Base-by-base conservation (phyloP, 2,113 vertebrate genomes). In the Sinocyclocheilus anshuiensis region DNA sequence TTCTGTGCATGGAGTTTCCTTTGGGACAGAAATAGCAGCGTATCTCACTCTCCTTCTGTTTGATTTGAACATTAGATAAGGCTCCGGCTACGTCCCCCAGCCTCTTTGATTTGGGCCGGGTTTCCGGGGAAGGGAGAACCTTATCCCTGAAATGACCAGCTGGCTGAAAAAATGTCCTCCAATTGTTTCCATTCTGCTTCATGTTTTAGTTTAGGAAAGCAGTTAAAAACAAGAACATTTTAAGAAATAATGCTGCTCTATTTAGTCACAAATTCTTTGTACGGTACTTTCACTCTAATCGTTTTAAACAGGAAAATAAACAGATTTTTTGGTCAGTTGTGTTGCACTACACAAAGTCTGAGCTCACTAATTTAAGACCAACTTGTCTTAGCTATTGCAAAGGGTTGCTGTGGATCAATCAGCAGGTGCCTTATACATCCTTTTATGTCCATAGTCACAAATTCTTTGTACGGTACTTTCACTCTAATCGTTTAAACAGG, bases 1-100 rank as follows among this genome's bases (percentile, higher is more conserved):
- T 87, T 89, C 77, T 90, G 55, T 86, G 89, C 90, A 84, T 82
- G 86, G 80, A 90, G 84, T 92, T 92, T 90, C 87, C 90, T 93
- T 72, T 83, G 33, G 26, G 88, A 87, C 89, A 76, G 81, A 93
- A 90, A 90, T 92, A 91, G 88, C 82, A 48, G 39, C 71, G 7
- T 36, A 81, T 87, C 69, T 71, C 69, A 77, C 83, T 24, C 84
- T 85, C 71, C 57, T 84, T 63, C 86, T 83, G 83, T 91, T 90
- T 90, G 88, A 90, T 89, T 87, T 77, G 86, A 84, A 89, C 86
- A 83, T 88, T 78, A 91, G 92, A 93, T 91, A 88, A 61, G 83
- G 69, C 45, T 78, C 42, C n/a, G 74, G 53, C 83, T 85, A 16
- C 20, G 45, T 50, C 39, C 65, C 42, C 81, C 16, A 36, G 77